Evolutionary conservation across 1,140 invertebrate species (phyloP).

Genomic region (Aphelenchoides avenae): DNA sequence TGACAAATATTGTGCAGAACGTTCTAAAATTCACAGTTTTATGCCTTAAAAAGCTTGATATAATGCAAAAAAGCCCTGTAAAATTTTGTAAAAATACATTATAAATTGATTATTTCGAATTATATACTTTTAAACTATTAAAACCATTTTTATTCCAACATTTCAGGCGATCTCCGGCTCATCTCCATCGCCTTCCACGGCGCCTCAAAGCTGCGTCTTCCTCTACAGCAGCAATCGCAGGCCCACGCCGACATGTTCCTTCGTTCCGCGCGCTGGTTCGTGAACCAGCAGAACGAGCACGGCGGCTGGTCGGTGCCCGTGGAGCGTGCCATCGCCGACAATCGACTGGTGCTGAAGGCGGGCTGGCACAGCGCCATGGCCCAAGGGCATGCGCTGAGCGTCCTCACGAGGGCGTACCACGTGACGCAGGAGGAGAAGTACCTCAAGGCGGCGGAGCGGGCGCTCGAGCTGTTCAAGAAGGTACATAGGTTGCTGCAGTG

Average conservation of each 20-base stretch:
- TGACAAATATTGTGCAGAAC: no score
- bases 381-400: slow-evolving; percentile 62
- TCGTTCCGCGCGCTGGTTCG: slow-evolving; percentile 86
- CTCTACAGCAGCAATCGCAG: slow-evolving; percentile 75
- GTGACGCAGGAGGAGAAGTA: slow-evolving; percentile 73
- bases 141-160: background rate
- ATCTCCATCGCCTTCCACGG: slow-evolving; percentile 69
- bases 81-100: no score
- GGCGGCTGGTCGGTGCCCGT: slow-evolving; percentile 87
- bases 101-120: no score
- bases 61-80: no score
- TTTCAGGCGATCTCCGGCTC: background rate
- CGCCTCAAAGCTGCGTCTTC: slow-evolving; percentile 70
- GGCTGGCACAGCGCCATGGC: slow-evolving; percentile 31
- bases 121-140: no score
- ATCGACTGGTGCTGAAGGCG: slow-evolving; percentile 22
- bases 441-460: slow-evolving; percentile 74
- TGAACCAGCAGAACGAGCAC: slow-evolving; percentile 75
- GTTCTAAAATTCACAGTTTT: no score
- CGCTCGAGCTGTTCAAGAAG: slow-evolving; percentile 75
- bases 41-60: no score
- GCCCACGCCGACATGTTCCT: slow-evolving; percentile 84
- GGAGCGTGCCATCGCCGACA: slow-evolving; percentile 56
- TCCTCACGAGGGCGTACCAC: slow-evolving; percentile 77
- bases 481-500: no score